Base-by-base conservation (phyloP, 1,140 invertebrate genomes). In the Samia ricini region DNA sequence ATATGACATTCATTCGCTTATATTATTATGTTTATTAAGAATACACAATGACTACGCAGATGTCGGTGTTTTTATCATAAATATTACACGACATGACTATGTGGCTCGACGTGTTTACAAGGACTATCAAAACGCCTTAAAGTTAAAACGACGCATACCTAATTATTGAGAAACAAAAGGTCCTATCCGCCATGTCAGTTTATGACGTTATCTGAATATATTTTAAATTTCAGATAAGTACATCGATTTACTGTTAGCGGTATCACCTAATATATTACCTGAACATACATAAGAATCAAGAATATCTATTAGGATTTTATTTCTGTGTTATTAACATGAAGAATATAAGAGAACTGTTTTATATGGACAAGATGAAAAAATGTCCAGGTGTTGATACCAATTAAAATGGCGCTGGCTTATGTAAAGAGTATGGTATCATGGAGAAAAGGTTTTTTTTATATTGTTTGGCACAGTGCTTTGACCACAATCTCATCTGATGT, bases 181-280 rank as follows among this genome's bases (percentile, higher is more conserved):
- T 57, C 56, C n/a, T 57, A 57, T 12, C 29, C n/a, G 26, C 56
- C 29, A 12, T 57, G 56, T 57, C 29, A 57, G 5, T 57, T 57
- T 42, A 42, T 57, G 56, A 57, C 56, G 19, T 57, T 57, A 57
- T 57, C 56, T 36, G n/a, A 42, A 15, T 10, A 15, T 15, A 15
- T 42, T n/a, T n/a, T n/a, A n/a, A 15, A 42, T 4, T 1, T 3
- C 3, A 42, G 33, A 42, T 42, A 42, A 36, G 2, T 36, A 10
- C 5, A 10, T 7, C 4, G 2, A 42, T 42, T 8, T 42, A n/a
- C n/a, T n/a, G n/a, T 1, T 15, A 3, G 15, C 33, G 33, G n/a
- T 42, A n/a, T n/a, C n/a, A n/a, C n/a, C n/a, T n/a, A n/a, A n/a
- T n/a, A n/a, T n/a, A n/a, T n/a, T n/a, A n/a, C n/a, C n/a, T n/a